A percentile compares a stretch with the other conserved stretches of the same genome.
These are phyloP conservation scores for Rhinolophus sinicus DNA, from an alignment of 2,113 vertebrate species.

Conservation along the genomic window DNA sequence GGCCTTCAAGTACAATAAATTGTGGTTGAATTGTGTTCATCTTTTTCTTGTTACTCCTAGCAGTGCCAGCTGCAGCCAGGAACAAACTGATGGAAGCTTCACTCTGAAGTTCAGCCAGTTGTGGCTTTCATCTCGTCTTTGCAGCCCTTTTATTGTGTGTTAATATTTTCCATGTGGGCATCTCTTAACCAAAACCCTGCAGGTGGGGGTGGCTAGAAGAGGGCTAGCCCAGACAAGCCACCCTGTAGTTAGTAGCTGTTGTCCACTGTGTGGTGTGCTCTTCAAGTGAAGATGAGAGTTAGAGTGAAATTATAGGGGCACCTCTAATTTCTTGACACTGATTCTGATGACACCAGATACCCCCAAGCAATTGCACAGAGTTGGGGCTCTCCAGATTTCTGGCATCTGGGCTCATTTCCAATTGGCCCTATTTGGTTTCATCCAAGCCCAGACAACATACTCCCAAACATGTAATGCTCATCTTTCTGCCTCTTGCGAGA, in stretches of 20 bases:
- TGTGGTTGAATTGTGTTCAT: constrained; percentile 7
- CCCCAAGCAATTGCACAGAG: not conserved
- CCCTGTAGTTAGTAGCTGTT: not conserved
- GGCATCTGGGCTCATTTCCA: not conserved
- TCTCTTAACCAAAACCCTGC: not conserved
- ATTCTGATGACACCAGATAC: not conserved
- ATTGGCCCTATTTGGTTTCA: not conserved
- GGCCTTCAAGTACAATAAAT: not conserved
- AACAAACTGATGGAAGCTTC: not conserved
- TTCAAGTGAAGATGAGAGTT: not conserved
- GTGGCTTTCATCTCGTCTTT: constrained; percentile 39
- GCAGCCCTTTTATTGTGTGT: constrained; percentile 39
- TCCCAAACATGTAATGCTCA: not conserved
- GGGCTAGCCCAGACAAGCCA: not conserved
- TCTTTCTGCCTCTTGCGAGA: not conserved
- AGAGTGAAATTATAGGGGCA: not conserved
- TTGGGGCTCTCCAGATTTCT: not conserved
- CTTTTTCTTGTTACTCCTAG: not conserved
- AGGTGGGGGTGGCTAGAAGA: not conserved
- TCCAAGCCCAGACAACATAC: not conserved
- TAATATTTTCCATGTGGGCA: constrained; percentile 46
- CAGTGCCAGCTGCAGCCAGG: not conserved
- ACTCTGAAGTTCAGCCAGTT: not conserved
- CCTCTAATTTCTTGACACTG: constrained; percentile 5
- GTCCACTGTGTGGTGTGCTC: not conserved